phyloP scores from a whole-genome alignment of 2,113 vertebrate species.

The Macrotis lagotis region DNA sequence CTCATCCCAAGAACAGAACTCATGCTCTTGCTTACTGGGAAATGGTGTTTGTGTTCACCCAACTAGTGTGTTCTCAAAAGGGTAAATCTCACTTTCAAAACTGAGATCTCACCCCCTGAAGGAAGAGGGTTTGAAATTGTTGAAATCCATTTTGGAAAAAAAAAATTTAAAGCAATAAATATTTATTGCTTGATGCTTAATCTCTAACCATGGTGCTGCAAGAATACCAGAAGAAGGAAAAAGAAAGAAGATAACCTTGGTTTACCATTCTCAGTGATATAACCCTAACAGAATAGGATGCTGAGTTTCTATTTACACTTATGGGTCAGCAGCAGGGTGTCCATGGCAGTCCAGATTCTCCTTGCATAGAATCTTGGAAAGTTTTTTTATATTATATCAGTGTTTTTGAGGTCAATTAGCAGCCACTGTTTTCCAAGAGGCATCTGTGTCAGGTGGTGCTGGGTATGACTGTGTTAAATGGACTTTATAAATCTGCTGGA shows the following conservation, averaged over 20 bases:
- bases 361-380: neutral
- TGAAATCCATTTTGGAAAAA: conserved; percentile 5
- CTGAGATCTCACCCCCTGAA: conserved; percentile 64
- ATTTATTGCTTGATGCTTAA: conserved; percentile 77
- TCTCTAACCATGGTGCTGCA: conserved; percentile 79
- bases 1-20: conserved; percentile 38
- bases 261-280: conserved; percentile 75
- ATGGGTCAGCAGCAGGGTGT: conserved; percentile 40
- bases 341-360: neutral
- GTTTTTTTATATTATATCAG: neutral
- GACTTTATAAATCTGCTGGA: neutral
- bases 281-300: conserved; percentile 82
- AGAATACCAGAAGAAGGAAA: conserved; percentile 46
- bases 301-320: conserved; percentile 77
- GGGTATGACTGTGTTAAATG: neutral
- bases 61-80: conserved; percentile 64
- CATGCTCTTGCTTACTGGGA: conserved; percentile 54
- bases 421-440: neutral
- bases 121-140: conserved; percentile 25
- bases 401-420: neutral
- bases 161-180: conserved; percentile 71
- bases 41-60: conserved; percentile 46
- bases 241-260: conserved; percentile 21
- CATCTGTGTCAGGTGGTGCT: neutral
- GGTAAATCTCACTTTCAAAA: conserved; percentile 63